Conservation (phyloP, 2,797 vertebrate genomes). For the Uromys caudimaculatus region DNA sequence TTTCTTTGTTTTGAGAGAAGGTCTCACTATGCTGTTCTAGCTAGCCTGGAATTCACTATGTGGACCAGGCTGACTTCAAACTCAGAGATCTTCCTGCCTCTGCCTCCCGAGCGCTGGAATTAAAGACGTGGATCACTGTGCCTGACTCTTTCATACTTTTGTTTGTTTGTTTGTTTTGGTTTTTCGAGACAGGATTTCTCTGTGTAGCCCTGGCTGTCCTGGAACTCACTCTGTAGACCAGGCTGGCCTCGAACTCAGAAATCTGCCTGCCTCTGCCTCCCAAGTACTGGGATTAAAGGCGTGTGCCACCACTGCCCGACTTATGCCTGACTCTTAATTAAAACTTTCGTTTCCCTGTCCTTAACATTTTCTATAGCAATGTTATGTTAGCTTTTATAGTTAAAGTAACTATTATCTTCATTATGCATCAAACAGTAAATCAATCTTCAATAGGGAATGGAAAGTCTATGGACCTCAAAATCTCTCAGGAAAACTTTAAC, state of each 20-base stretch:
- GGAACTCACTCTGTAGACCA: too few species aligned
- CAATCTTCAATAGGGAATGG: not conserved
- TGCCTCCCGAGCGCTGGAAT: not conserved
- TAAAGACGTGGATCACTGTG: not conserved
- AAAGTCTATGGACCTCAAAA: not conserved
- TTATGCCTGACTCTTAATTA: too few species aligned
- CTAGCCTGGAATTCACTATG: not conserved
- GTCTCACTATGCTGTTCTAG: not conserved
- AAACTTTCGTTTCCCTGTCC: not conserved
- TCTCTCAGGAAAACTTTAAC: not conserved
- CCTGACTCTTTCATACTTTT: not conserved
- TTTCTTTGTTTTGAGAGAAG: not conserved
- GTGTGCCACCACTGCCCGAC: too few species aligned
- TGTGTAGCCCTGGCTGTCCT: too few species aligned
- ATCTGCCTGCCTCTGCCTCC: too few species aligned
- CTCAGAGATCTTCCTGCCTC: not conserved
- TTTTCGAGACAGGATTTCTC: too few species aligned
- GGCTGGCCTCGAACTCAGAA: too few species aligned
- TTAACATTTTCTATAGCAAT: not conserved
- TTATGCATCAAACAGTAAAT: not conserved
- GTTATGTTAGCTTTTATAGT: not conserved
- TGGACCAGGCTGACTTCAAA: not conserved
- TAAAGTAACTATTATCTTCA: not conserved
- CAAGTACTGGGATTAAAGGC: too few species aligned
- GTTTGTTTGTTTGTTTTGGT: too few species aligned